Conservation (phyloP, 2,113 vertebrate species). For the Dendrocopos noguchii region DNA sequence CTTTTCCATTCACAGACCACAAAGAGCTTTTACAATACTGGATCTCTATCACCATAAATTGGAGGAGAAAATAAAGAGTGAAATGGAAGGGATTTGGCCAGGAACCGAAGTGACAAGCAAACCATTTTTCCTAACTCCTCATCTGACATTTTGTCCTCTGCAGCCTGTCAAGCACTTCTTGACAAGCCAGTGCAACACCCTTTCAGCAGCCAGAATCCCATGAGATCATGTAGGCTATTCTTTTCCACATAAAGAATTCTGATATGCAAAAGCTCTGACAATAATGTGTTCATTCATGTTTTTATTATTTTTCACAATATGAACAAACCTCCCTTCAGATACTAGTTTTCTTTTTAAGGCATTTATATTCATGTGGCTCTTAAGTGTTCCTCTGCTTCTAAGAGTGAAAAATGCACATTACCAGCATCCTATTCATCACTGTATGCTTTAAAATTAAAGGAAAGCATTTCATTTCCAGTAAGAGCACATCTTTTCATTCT, state of each 20-base stretch:
- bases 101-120: slow-evolving; percentile 1
- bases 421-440: not conserved
- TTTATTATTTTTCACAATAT: not conserved
- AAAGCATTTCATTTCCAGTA: slow-evolving; percentile 33
- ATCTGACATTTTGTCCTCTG: not conserved
- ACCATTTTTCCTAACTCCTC: not conserved
- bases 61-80: not conserved
- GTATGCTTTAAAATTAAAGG: not conserved
- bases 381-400: not conserved
- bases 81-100: not conserved
- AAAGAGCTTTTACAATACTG: slow-evolving; percentile 29
- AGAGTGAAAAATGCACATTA: not conserved
- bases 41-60: not conserved
- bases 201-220: not conserved
- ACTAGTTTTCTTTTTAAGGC: not conserved
- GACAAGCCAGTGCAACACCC: not conserved
- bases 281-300: not conserved
- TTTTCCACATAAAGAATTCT: not conserved
- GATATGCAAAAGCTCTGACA: not conserved
- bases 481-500: not conserved
- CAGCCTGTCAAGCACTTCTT: not conserved
- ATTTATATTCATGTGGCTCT: not conserved
- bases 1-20: slow-evolving; percentile 35
- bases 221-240: not conserved
- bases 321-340: not conserved